Evolutionary conservation across 2,797 vertebrate genomes (phyloP).

Genomic region (Gadopsis bispinosus): DNA sequence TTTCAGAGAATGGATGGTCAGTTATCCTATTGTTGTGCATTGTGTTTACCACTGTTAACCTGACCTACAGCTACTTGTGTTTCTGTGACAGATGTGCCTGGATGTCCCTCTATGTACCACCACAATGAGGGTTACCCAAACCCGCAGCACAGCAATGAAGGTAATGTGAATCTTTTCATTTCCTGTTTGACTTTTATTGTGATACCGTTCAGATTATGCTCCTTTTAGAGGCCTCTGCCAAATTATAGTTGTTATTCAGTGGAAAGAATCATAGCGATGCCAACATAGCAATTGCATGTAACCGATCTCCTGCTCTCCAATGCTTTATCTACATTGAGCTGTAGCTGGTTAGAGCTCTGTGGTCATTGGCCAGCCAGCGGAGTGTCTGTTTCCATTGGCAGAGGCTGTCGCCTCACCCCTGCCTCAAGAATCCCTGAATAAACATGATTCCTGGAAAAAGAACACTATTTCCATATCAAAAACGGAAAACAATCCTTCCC

Average conservation of each 20-base stretch:
- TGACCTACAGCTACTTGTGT: slow-evolving; percentile 8
- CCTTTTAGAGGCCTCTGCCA: neutral
- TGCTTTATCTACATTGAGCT: slow-evolving; percentile 58
- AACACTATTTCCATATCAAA: slow-evolving; percentile 66
- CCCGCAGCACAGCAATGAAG: slow-evolving; percentile 83
- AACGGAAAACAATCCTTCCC: slow-evolving; percentile 73
- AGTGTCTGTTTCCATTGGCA: slow-evolving; percentile 84
- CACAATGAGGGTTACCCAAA: slow-evolving; percentile 88
- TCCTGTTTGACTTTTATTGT: neutral
- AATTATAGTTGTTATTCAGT: neutral
- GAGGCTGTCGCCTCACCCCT: slow-evolving; percentile 70
- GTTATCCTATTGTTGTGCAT: neutral
- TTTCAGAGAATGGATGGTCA: neutral
- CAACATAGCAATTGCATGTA: neutral
- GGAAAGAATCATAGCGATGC: neutral
- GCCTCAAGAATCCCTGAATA: slow-evolving; percentile 83
- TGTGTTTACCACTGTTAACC: neutral
- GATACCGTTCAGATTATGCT: neutral
- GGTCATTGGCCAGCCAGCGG: slow-evolving; percentile 78
- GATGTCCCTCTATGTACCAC: slow-evolving; percentile 91
- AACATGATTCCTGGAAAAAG: slow-evolving; percentile 84
- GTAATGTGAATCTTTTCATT: slow-evolving; percentile 63
- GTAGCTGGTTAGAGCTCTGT: slow-evolving; percentile 68
- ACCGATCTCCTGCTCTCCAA: slow-evolving; percentile 36
- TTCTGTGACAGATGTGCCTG: slow-evolving; percentile 87